A percentile compares a stretch with the other conserved stretches of the same genome.
phyloP scores from a whole-genome alignment of 2,888 invertebrate genomes.

The Schizaphis graminum region DNA sequence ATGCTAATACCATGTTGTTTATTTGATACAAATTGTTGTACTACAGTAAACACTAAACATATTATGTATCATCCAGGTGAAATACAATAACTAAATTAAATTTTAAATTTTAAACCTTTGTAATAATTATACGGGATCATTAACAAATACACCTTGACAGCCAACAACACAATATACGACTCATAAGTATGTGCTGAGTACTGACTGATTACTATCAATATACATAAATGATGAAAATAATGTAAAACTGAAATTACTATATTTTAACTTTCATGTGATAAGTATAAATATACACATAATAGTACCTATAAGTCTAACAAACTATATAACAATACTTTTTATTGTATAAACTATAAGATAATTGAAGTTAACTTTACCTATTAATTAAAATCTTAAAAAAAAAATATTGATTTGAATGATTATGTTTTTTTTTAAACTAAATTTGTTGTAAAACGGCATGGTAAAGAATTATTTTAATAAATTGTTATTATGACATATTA shows the following conservation, averaged over 20 bases:
- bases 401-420: not conserved
- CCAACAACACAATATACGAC: not conserved
- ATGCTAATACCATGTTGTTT: not conserved
- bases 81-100: not conserved
- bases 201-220: not conserved
- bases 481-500: not conserved
- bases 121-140: not conserved
- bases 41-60: not conserved
- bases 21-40: not conserved
- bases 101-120: not conserved
- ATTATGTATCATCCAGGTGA: not conserved
- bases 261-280: no score
- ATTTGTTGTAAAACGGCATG: not conserved
- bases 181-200: not conserved
- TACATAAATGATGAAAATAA: no score
- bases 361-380: not conserved
- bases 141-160: not conserved
- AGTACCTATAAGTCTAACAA: not conserved
- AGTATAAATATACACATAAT: no score
- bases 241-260: no score
- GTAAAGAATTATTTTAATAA: not conserved
- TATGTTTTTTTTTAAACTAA: not conserved
- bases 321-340: not conserved
- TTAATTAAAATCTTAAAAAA: not conserved
- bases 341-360: not conserved